These are phyloP conservation scores for Enteromius fasciolatus DNA, from an alignment of 2,797 vertebrate genomes.

Conservation along the genomic window DNA sequence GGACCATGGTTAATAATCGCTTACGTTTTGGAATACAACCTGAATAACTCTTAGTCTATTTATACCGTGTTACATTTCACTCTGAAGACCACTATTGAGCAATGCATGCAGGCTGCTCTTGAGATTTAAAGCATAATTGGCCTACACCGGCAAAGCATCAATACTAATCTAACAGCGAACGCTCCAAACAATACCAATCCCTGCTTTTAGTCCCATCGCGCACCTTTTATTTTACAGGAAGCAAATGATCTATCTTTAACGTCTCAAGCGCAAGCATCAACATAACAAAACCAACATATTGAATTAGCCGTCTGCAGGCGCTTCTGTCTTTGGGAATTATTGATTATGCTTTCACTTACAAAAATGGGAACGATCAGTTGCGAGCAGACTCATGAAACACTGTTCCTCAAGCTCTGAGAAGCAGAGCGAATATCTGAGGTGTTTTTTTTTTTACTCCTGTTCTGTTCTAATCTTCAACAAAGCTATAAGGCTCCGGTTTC, in stretches of 20 bases:
- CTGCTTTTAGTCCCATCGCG: not conserved
- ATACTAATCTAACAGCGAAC: not conserved
- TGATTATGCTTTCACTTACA: constrained; percentile 12
- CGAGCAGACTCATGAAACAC: not conserved
- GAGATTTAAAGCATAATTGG: constrained; percentile 5
- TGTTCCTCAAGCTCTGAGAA: constrained; percentile 15
- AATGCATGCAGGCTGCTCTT: constrained; percentile 13
- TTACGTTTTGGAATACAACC: not conserved
- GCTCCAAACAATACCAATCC: not conserved
- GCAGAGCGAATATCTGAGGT: constrained; percentile 32
- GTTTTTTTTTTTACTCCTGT: constrained; percentile 54
- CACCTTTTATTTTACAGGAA: not conserved
- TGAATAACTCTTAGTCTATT: constrained; percentile 8
- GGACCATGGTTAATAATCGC: not conserved
- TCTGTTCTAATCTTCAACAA: constrained; percentile 69
- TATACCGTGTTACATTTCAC: not conserved
- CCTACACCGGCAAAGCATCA: not conserved
- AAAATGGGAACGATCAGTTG: constrained; percentile 14
- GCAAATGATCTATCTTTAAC: constrained; percentile 3
- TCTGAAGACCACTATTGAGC: not conserved
- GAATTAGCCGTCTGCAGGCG: not conserved
- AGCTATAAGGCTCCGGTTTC: constrained; percentile 78
- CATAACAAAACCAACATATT: not conserved
- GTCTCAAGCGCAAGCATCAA: constrained; percentile 12
- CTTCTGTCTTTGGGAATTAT: constrained; percentile 11